phyloP scores from a whole-genome alignment of 1,140 invertebrate genomes.

The Plectus sambesii region DNA sequence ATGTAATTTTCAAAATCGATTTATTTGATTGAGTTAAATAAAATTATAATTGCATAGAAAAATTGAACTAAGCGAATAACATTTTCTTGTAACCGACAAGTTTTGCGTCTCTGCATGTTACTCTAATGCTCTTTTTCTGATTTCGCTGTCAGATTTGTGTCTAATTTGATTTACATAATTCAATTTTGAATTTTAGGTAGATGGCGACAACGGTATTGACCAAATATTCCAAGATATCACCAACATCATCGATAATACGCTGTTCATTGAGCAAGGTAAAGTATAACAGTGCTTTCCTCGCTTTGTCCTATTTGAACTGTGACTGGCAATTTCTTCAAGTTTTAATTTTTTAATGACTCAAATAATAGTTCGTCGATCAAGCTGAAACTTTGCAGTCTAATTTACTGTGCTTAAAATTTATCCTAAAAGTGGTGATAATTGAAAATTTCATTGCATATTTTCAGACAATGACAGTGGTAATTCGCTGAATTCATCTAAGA shows the following conservation, averaged over 20 bases:
- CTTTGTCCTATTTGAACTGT: neutral
- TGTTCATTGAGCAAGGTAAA: constrained; percentile 41
- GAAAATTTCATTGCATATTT: neutral
- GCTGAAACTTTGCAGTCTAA: too few species aligned
- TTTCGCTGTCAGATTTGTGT: constrained; percentile 5
- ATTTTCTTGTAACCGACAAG: neutral
- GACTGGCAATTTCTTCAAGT: neutral
- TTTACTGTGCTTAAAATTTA: neutral
- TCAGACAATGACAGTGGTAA: constrained; percentile 34
- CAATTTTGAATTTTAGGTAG: constrained; percentile 28
- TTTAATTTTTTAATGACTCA: too few species aligned
- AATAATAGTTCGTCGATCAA: too few species aligned
- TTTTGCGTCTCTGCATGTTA: neutral
- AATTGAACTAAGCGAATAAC: too few species aligned
- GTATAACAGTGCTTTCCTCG: too few species aligned
- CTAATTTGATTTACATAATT: neutral
- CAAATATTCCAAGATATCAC: constrained; percentile 36
- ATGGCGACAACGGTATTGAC: constrained; percentile 35
- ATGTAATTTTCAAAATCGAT: neutral
- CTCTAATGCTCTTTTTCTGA: constrained; percentile 6
- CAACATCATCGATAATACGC: constrained; percentile 29
- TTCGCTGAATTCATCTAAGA: constrained; percentile 30
- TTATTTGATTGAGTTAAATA: constrained; percentile 3
- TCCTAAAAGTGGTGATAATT: neutral
- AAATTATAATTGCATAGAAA: constrained; percentile 1